These are phyloP conservation scores for Sthenelais limicola DNA, from an alignment of 2,888 invertebrate genomes.

Conservation along the genomic window DNA sequence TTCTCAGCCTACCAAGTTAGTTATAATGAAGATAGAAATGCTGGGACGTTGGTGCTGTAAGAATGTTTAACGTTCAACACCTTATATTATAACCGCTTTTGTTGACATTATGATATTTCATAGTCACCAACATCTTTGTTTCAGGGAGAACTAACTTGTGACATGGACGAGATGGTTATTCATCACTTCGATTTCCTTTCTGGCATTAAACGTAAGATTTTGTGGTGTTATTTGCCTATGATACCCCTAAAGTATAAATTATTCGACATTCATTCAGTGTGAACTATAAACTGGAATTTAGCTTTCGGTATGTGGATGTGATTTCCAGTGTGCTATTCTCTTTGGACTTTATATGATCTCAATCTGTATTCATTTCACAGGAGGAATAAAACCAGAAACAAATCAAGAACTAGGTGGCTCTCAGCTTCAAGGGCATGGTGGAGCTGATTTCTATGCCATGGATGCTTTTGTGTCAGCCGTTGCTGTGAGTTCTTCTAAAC, in stretches of 20 bases:
- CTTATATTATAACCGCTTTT: not conserved
- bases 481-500: not conserved
- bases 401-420: no score
- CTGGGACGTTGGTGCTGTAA: not conserved
- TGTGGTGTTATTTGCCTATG: no score
- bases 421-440: constrained; percentile 63
- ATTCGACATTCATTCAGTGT: no score
- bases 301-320: no score
- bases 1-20: no score
- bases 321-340: no score
- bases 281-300: no score
- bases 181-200: constrained; percentile 63
- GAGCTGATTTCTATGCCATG: constrained; percentile 66
- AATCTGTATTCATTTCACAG: no score
- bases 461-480: constrained; percentile 64
- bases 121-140: not conserved
- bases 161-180: constrained; percentile 15
- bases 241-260: no score
- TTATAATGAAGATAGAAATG: no score
- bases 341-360: no score
- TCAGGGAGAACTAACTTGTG: constrained; percentile 27
- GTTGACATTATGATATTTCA: not conserved
- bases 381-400: no score
- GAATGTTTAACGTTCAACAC: not conserved
- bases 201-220: constrained; percentile 57